phyloP scores from a whole-genome alignment of 2,113 vertebrate species.

The Psilopsiagon aymara region DNA sequence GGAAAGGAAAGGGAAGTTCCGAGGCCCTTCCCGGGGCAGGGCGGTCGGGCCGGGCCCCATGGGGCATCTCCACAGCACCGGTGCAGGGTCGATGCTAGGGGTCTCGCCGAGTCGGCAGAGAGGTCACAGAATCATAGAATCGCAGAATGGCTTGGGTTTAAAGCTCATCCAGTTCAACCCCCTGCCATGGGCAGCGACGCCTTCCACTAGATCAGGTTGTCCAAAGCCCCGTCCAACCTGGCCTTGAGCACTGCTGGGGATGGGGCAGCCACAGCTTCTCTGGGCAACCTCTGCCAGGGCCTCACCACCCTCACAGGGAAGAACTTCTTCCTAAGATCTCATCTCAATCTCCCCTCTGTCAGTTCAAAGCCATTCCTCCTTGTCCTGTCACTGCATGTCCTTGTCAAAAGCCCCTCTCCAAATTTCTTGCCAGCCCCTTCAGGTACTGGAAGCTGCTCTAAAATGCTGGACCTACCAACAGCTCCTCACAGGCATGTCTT shows the following conservation, averaged over 20 bases:
- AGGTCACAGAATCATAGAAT: neutral
- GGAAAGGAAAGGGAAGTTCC: neutral
- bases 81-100: neutral
- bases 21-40: neutral
- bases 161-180: neutral
- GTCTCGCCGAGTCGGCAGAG: neutral
- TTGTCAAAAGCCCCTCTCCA: neutral
- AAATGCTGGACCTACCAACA: neutral
- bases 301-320: neutral
- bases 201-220: neutral
- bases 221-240: neutral
- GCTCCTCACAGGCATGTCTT: neutral
- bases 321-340: neutral
- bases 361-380: neutral
- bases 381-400: neutral
- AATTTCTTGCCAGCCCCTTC: neutral
- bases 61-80: neutral
- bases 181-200: neutral
- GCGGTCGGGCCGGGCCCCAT: neutral
- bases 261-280: neutral
- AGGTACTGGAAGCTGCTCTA: neutral
- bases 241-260: neutral
- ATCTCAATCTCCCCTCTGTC: neutral
- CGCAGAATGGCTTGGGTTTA: neutral
- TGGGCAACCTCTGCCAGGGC: neutral